A percentile compares a stretch with the other conserved stretches of the same genome.
Evolutionary conservation across 2,888 invertebrate species (phyloP).

Genomic region (Erpobdella octoculata): DNA sequence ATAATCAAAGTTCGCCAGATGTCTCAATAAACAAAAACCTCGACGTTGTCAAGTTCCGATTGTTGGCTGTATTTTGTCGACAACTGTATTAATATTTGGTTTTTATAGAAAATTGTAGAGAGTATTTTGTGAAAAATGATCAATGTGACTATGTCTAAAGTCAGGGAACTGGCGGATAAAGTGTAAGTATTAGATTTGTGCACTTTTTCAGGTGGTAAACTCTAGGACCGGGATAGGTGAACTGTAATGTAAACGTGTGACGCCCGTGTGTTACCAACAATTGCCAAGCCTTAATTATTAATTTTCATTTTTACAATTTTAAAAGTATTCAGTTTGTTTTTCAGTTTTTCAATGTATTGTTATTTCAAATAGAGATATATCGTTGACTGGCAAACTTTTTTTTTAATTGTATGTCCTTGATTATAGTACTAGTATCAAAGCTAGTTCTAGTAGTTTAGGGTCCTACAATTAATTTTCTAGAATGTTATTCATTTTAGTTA

Average conservation of each 20-base stretch:
- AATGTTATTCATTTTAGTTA: not conserved
- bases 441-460: too few species aligned
- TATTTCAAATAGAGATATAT: too few species aligned
- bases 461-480: not conserved
- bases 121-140: conserved; percentile 19
- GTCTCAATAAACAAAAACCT: conserved; percentile 15
- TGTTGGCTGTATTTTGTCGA: not conserved
- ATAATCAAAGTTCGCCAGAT: conserved; percentile 16
- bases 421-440: too few species aligned
- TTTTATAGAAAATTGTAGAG: conserved; percentile 8
- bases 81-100: not conserved
- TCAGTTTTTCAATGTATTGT: too few species aligned
- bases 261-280: not conserved
- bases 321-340: too few species aligned
- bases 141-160: conserved; percentile 29
- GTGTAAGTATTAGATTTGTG: conserved; percentile 26
- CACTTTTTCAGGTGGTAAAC: not conserved
- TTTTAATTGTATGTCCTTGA: too few species aligned
- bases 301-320: too few species aligned
- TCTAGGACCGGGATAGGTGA: not conserved
- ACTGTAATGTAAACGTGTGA: not conserved
- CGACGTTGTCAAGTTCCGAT: conserved; percentile 23
- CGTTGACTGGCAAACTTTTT: too few species aligned
- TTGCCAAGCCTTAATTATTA: too few species aligned
- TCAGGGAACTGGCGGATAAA: conserved; percentile 29